Evolutionary conservation across 2,888 invertebrate species (phyloP).

Genomic region (Cosmopolites sordidus): DNA sequence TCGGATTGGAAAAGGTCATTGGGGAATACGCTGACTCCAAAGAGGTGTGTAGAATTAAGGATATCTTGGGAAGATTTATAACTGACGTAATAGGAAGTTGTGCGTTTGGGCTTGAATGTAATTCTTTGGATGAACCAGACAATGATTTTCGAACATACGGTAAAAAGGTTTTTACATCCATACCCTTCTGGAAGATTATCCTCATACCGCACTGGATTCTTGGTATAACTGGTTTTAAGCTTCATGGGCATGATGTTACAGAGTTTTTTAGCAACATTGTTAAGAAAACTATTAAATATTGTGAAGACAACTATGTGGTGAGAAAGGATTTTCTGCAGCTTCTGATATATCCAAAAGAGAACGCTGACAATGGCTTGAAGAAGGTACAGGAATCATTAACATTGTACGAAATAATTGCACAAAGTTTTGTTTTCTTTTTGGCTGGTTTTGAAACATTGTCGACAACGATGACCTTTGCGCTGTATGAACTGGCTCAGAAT

Average conservation of each 20-base stretch:
- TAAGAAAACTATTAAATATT: slow-evolving; percentile 45
- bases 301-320: slow-evolving; percentile 46
- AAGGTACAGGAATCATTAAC: too few relatives aligned
- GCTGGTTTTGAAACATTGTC: slow-evolving; percentile 36
- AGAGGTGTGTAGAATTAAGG: slow-evolving; percentile 37
- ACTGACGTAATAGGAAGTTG: slow-evolving; percentile 57
- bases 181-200: not conserved
- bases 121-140: slow-evolving; percentile 52
- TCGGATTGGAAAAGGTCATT: not conserved
- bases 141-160: slow-evolving; percentile 46
- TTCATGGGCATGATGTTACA: not conserved
- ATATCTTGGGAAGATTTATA: slow-evolving; percentile 53
- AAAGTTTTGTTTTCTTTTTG: slow-evolving; percentile 31
- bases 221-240: not conserved
- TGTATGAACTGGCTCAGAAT: slow-evolving; percentile 32
- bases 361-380: slow-evolving; percentile 38
- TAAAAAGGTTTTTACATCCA: not conserved
- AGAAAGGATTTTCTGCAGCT: slow-evolving; percentile 55
- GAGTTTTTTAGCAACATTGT: slow-evolving; percentile 35
- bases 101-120: slow-evolving; percentile 56
- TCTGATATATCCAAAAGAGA: slow-evolving; percentile 37
- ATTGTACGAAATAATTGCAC: slow-evolving; percentile 22
- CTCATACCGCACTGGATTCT: slow-evolving; percentile 2
- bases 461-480: slow-evolving; percentile 32
- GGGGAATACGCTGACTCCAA: slow-evolving; percentile 3